These are phyloP conservation scores for Muntiacus muntjak DNA, from an alignment of 2,113 vertebrate genomes.

Conservation along the genomic window DNA sequence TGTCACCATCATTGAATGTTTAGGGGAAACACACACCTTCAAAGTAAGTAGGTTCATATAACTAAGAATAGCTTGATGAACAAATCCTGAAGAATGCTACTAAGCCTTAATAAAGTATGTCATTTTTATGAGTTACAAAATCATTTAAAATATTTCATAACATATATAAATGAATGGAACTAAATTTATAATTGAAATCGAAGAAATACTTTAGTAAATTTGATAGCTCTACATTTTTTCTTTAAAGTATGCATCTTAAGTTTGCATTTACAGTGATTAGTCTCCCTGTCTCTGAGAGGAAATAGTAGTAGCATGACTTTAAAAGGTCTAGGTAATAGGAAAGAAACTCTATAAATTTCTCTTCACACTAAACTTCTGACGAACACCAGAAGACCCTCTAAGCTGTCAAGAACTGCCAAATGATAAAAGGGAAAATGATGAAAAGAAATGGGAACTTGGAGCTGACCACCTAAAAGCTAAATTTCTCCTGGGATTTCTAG, in stretches of 20 bases:
- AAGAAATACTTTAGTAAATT: neutral
- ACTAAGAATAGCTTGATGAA: neutral
- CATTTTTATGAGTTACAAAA: neutral
- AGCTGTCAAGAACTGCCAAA: constrained; percentile 87
- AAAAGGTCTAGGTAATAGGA: constrained; percentile 64
- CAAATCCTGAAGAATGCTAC: neutral
- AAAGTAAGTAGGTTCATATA: neutral
- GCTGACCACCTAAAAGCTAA: constrained; percentile 90
- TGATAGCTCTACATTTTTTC: neutral
- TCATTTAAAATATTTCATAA: neutral
- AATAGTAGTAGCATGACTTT: constrained; percentile 41
- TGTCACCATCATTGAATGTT: neutral
- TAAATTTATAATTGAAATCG: neutral
- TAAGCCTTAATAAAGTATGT: neutral
- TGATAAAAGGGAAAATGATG: constrained; percentile 87
- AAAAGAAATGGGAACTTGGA: constrained; percentile 90
- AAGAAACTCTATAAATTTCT: constrained; percentile 67
- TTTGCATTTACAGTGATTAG: constrained; percentile 67
- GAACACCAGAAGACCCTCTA: constrained; percentile 82
- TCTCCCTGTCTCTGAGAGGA: constrained; percentile 46
- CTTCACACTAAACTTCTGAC: constrained; percentile 50
- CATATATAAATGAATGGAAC: neutral
- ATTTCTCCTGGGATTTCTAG: constrained; percentile 90
- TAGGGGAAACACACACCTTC: neutral
- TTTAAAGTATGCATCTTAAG: constrained; percentile 38